Conservation (phyloP, 2,797 vertebrate species). For the Poecilia picta region DNA sequence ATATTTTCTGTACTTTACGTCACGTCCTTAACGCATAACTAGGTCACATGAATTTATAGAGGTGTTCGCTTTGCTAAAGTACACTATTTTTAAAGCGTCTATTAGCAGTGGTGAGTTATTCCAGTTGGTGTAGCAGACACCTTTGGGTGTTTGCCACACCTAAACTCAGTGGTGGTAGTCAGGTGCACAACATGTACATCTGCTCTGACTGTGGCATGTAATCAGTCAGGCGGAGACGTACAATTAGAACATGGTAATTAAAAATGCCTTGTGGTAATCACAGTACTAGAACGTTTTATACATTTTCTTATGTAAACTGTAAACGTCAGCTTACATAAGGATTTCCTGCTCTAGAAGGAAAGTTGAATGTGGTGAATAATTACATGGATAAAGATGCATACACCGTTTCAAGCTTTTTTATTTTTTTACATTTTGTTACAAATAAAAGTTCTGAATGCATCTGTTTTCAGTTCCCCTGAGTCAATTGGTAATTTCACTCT, state of each 20-base stretch:
- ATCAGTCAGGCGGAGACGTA: neutral
- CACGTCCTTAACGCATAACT: neutral
- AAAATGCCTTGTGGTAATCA: neutral
- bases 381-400: neutral
- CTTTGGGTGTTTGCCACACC: neutral
- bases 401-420: neutral
- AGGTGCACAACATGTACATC: neutral
- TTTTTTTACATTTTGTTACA: no score
- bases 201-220: neutral
- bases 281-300: neutral
- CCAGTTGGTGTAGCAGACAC: neutral
- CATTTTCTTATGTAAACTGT: neutral
- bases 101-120: slow-evolving; percentile 23
- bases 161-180: neutral
- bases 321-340: neutral
- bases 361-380: neutral
- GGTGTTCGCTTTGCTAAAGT: slow-evolving; percentile 1
- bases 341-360: neutral
- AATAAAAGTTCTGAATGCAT: neutral
- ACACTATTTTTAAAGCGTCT: slow-evolving; percentile 19
- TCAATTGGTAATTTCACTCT: neutral
- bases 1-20: neutral
- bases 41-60: neutral
- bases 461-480: neutral
- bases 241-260: neutral